Base-by-base conservation (phyloP, 2,888 invertebrate species). In the Aspidiotus rigidus region DNA sequence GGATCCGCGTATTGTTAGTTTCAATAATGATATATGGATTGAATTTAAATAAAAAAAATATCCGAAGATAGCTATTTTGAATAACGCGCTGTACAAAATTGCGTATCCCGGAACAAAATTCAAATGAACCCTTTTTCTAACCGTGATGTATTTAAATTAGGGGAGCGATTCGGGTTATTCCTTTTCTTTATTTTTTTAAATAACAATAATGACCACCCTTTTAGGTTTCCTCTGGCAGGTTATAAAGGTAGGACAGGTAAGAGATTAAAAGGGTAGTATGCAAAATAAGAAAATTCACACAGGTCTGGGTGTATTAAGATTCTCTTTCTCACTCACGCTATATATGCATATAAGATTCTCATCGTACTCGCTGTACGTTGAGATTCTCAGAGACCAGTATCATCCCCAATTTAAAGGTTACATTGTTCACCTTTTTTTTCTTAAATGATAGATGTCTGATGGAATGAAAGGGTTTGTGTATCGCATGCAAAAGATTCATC, bases 201-300 rank as follows among this genome's bases (percentile, higher is more conserved):
- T 67, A 67, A 67, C 67, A 67, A 67, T 67, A 67, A 67, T 67
- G 67, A 67, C 67, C 67, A 67, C 67, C 67, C 67, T 67, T 67
- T 67, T 67, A 60, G 60, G 67, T 59, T 67, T 67, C 49, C 60
- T 67, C 56, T 60, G 59, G 59, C 67, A 67, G 67, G 67, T 67
- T 60, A 67, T 15, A 67, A 67, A 67, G 67, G 67, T 67, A 53
- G 67, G 60, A 67, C 67, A 67, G 67, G 67, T 67, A 67, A 67
- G 59, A 60, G 67, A 67, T 67, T 67, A 67, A 67, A 67, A 67
- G 67, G 67, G 67, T 67, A 67, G 59, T 67, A 67, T 67, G 67
- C 67, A 67, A 67, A 67, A 59, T 67, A 67, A 39, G 67, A 67
- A 67, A 67, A 67, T 67, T 67, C 67, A 67, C 67, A 67, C 67